Conservation (phyloP, 1,140 invertebrate genomes). For the Teleopsis dalmanni region DNA sequence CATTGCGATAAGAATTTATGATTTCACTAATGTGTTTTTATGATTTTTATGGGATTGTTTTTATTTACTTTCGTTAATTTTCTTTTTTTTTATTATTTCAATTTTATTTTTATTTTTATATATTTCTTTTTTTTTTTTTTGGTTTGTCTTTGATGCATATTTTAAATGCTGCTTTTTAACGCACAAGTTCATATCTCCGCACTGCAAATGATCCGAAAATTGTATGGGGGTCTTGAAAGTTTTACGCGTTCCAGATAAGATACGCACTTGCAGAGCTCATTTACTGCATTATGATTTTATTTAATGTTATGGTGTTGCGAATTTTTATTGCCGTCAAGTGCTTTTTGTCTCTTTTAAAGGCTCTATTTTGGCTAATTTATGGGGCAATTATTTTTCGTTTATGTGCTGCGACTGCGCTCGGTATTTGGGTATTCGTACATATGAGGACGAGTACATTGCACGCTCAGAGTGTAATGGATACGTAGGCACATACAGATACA, state of each 20-base stretch:
- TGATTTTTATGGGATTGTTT: background rate
- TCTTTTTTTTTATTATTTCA: background rate
- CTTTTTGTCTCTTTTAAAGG: background rate
- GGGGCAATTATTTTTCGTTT: conserved; percentile 6
- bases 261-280: conserved; percentile 6
- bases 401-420: too few relatives aligned
- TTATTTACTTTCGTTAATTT: background rate
- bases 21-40: conserved; percentile 15
- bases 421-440: too few relatives aligned
- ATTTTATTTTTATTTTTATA: conserved; percentile 7
- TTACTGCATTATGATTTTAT: conserved; percentile 1
- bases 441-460: too few relatives aligned
- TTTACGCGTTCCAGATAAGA: conserved; percentile 2
- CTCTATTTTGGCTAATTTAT: conserved; percentile 11
- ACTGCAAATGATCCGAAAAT: conserved; percentile 6
- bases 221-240: conserved; percentile 1
- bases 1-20: conserved; percentile 14
- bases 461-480: too few relatives aligned
- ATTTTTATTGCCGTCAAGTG: conserved; percentile 7
- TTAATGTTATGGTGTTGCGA: conserved; percentile 13
- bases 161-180: too few relatives aligned
- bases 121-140: background rate
- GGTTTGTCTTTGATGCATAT: too few relatives aligned
- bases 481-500: too few relatives aligned
- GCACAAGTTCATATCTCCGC: background rate